These are phyloP conservation scores for Symphodus melops DNA, from an alignment of 2,113 vertebrate genomes.

Conservation along the genomic window DNA sequence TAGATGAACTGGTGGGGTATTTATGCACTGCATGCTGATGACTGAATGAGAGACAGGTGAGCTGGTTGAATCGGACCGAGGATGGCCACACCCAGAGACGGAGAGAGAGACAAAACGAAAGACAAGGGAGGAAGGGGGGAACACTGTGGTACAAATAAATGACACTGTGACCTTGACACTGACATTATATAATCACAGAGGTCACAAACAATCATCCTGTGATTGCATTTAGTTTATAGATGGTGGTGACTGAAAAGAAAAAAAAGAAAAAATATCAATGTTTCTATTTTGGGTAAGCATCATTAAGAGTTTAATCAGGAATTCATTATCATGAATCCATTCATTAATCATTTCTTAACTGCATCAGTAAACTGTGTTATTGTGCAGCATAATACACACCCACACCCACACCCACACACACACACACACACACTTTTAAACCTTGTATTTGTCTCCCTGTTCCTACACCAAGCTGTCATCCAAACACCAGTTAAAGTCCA, in stretches of 20 bases:
- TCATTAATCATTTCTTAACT: constrained; percentile 10
- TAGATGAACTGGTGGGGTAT: no score
- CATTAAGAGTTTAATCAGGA: constrained; percentile 1
- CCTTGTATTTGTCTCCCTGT: not conserved
- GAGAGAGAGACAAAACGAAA: no score
- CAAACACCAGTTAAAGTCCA: constrained; percentile 15
- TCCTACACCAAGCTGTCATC: constrained; percentile 7
- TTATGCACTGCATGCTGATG: no score
- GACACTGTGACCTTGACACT: no score
- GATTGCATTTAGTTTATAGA: not conserved
- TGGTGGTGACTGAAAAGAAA: not conserved
- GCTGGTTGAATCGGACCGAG: no score
- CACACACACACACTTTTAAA: not conserved
- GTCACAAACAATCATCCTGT: not conserved
- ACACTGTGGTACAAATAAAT: no score
- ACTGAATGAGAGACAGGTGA: no score
- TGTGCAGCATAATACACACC: not conserved
- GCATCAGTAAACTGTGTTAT: not conserved
- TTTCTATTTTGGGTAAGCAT: constrained; percentile 2
- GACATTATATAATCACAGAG: no score
- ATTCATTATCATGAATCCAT: not conserved
- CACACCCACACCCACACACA: constrained; percentile 11
- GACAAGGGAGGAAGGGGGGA: no score
- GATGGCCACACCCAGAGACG: no score
- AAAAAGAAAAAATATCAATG: not conserved